Conservation (phyloP, 2,797 vertebrate genomes). For the Podarcis lilfordi region DNA sequence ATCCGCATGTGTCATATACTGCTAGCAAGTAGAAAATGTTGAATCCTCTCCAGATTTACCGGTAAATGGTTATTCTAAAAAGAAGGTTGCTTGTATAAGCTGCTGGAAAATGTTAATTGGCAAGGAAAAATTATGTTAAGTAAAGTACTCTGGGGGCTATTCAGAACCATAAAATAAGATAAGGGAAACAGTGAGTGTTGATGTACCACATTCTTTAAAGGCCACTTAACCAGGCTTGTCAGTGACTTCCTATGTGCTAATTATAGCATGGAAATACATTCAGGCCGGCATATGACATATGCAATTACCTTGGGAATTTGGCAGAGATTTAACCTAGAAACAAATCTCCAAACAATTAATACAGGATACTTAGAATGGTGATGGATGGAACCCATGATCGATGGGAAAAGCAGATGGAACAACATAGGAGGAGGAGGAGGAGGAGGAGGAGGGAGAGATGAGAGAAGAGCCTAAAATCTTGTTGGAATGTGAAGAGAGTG, state of each 20-base stretch:
- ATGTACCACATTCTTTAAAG: fast-evolving
- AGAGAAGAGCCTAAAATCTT: constrained; percentile 8
- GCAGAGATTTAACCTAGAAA: constrained; percentile 10
- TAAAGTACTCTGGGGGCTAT: background rate
- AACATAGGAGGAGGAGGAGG: background rate
- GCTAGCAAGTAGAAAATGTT: background rate
- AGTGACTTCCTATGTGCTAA: constrained; percentile 12
- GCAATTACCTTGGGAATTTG: constrained; percentile 32
- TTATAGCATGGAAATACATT: background rate
- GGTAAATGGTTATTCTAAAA: fast-evolving
- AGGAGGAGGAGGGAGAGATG: background rate
- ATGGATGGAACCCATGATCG: background rate
- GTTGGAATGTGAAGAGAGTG: constrained; percentile 37
- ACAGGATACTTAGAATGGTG: background rate
- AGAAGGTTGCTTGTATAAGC: background rate
- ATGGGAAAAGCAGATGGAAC: constrained; percentile 29
- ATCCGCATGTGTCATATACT: background rate
- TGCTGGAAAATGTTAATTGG: fast-evolving
- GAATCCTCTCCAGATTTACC: background rate
- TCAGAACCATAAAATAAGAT: background rate
- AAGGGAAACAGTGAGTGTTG: background rate
- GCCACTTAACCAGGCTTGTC: background rate
- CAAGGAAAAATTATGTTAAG: fast-evolving
- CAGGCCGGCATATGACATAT: constrained; percentile 22
- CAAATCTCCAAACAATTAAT: constrained; percentile 19